Conservation (phyloP, 2,797 vertebrate species). For the Pachyuromys duprasi region DNA sequence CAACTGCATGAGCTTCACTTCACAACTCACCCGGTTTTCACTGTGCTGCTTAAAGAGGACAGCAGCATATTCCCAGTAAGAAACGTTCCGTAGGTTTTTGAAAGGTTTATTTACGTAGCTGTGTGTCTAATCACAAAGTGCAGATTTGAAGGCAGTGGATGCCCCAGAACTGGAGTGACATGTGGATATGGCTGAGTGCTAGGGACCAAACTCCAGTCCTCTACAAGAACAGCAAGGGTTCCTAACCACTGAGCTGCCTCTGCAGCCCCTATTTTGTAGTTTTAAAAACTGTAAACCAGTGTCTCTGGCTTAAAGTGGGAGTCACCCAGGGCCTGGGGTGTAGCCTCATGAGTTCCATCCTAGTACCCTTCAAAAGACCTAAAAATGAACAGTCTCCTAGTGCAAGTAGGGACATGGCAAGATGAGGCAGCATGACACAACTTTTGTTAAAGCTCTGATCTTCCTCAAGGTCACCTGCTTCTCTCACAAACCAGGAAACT, state of each 20-base stretch:
- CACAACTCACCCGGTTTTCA: not conserved
- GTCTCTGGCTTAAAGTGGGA: not conserved
- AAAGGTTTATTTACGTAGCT: not conserved
- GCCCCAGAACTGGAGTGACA: not conserved
- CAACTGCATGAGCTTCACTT: not conserved
- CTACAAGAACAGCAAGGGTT: not conserved
- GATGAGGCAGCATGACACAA: not conserved
- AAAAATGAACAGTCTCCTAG: not conserved
- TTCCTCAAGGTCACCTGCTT: not conserved
- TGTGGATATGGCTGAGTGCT: not conserved
- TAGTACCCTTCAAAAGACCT: not conserved
- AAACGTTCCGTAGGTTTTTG: not conserved
- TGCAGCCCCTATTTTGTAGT: not conserved
- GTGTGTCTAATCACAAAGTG: not conserved
- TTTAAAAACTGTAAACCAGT: not conserved
- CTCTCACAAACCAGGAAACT: not conserved
- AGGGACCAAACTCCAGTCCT: not conserved
- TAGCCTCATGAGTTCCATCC: not conserved
- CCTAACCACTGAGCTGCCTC: not conserved
- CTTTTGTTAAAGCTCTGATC: not conserved
- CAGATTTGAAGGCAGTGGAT: not conserved
- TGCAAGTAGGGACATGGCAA: not conserved
- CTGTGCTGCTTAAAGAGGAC: not conserved
- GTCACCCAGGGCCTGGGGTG: not conserved
- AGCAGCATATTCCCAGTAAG: not conserved